Conservation (phyloP, 2,113 vertebrate genomes). For the Otus sunia region DNA sequence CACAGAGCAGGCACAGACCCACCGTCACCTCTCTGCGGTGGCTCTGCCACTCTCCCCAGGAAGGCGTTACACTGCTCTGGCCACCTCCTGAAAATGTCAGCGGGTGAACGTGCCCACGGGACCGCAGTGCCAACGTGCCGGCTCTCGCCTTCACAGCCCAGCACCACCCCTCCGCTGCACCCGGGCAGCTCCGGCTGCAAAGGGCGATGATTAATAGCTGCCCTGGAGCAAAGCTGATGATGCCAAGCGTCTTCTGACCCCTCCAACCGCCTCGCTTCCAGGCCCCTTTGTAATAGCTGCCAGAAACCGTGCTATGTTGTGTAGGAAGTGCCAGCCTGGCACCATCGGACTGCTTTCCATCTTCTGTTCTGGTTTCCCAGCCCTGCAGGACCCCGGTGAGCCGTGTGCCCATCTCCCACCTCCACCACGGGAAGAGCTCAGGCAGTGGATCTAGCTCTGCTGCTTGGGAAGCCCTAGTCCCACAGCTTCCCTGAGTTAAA, state of each 20-base stretch:
- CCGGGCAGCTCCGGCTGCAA: not conserved
- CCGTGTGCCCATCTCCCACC: rapidly evolving
- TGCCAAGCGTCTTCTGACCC: not conserved
- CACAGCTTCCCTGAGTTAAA: not conserved
- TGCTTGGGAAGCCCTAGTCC: not conserved
- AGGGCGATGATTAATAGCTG: not conserved
- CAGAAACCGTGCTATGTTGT: not conserved
- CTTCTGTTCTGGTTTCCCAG: not conserved
- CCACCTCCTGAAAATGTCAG: not conserved
- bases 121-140: rapidly evolving
- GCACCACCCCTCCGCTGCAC: rapidly evolving
- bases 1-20: not conserved
- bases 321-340: not conserved
- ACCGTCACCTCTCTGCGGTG: rapidly evolving
- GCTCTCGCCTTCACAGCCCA: rapidly evolving
- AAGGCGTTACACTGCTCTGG: rapidly evolving
- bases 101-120: rapidly evolving
- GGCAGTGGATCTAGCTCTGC: not conserved
- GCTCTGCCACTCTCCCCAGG: not conserved
- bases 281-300: not conserved
- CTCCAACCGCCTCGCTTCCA: rapidly evolving
- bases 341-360: not conserved
- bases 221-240: not conserved
- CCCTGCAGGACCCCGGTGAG: not conserved
- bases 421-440: rapidly evolving